These are phyloP conservation scores for Eilema caniola DNA, from an alignment of 2,888 invertebrate genomes.

Conservation along the genomic window DNA sequence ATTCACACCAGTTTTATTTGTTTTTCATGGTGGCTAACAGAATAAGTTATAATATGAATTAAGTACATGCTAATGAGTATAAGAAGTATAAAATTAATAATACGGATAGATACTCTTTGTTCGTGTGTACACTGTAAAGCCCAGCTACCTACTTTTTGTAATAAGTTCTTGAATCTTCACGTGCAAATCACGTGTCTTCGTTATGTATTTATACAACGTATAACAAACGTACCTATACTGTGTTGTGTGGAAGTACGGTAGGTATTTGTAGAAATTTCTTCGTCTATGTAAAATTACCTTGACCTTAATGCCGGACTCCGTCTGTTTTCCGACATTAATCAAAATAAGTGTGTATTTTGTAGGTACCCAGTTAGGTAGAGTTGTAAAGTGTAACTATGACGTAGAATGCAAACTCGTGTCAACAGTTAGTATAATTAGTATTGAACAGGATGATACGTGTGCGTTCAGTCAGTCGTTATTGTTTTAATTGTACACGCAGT, in stretches of 20 bases:
- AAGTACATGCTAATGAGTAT: slow-evolving; percentile 23
- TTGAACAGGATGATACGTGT: slow-evolving; percentile 42
- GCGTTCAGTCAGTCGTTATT: slow-evolving; percentile 54
- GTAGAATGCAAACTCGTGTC: slow-evolving; percentile 20
- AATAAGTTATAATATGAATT: slow-evolving; percentile 26
- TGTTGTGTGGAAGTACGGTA: slow-evolving; percentile 19
- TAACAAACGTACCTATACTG: background rate
- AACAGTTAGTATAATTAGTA: slow-evolving; percentile 36
- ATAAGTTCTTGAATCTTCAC: slow-evolving; percentile 15
- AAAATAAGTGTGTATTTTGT: slow-evolving; percentile 6
- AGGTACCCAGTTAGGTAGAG: background rate
- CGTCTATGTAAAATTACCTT: slow-evolving; percentile 20
- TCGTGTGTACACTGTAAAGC: slow-evolving; percentile 15
- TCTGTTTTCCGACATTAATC: slow-evolving; percentile 19
- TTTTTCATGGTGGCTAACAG: slow-evolving; percentile 1
- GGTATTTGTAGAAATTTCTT: slow-evolving; percentile 28
- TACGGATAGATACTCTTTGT: slow-evolving; percentile 16
- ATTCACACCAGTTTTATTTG: background rate
- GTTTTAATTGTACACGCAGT: slow-evolving; percentile 63
- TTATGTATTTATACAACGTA: slow-evolving; percentile 2
- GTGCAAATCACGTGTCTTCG: slow-evolving; percentile 27
- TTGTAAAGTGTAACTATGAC: slow-evolving; percentile 17
- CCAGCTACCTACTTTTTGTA: slow-evolving; percentile 11
- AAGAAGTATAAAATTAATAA: slow-evolving; percentile 20
- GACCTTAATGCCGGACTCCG: slow-evolving; percentile 24